Percentiles rank a stretch among this genome's conserved stretches.
Evolutionary conservation across 2,113 vertebrate species (phyloP).

Genomic region (Podarcis muralis): DNA sequence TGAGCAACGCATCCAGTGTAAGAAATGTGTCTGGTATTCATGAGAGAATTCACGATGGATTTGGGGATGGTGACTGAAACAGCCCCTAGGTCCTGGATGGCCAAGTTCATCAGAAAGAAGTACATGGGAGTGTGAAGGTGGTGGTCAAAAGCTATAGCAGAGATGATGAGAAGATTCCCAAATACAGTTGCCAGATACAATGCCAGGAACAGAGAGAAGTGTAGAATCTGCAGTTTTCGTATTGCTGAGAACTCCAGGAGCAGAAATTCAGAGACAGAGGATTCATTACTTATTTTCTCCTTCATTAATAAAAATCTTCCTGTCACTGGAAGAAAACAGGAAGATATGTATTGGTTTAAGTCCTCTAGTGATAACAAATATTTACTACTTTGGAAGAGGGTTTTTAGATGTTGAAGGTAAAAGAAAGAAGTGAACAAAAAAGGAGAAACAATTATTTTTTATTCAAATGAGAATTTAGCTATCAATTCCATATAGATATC

Average conservation of each 20-base stretch:
- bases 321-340: neutral
- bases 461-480: no score
- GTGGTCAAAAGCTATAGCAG: neutral
- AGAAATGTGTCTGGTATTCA: neutral
- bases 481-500: no score
- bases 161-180: neutral
- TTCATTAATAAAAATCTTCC: no score
- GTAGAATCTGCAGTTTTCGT: neutral
- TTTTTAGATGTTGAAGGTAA: no score
- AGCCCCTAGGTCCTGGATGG: neutral
- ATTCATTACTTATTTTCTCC: neutral
- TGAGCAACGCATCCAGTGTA: neutral
- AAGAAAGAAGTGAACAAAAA: no score
- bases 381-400: no score
- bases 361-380: no score
- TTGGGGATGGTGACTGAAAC: neutral
- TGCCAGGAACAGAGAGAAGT: neutral
- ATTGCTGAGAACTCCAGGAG: neutral
- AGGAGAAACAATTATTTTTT: no score
- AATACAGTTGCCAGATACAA: neutral
- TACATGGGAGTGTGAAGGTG: neutral
- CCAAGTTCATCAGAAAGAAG: neutral
- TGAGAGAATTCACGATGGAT: neutral
- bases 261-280: neutral
- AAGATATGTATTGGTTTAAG: neutral